phyloP scores from a whole-genome alignment of 2,113 vertebrate genomes.

The Copsychus sechellarum region DNA sequence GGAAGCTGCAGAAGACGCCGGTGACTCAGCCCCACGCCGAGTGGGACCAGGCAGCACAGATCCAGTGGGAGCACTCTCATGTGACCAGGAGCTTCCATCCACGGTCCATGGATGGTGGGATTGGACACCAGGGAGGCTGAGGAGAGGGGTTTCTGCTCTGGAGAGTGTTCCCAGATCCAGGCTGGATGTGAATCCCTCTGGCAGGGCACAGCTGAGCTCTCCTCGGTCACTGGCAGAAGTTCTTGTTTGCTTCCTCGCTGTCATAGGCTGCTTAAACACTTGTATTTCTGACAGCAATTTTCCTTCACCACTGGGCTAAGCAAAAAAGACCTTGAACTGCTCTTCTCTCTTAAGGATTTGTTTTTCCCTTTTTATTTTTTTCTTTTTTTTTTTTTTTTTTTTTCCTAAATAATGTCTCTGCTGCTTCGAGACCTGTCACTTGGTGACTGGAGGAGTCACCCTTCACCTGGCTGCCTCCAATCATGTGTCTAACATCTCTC shows the following conservation, averaged over 20 bases:
- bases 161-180: constrained; percentile 28
- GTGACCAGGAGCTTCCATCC: neutral
- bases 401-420: neutral
- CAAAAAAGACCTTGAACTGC: neutral
- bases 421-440: neutral
- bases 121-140: neutral
- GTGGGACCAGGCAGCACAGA: neutral
- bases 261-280: constrained; percentile 18
- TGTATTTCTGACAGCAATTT: constrained; percentile 50
- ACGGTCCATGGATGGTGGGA: neutral
- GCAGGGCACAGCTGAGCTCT: constrained; percentile 24
- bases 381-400: neutral
- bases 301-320: constrained; percentile 29
- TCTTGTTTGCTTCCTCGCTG: constrained; percentile 30
- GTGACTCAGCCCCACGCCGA: neutral
- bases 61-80: neutral
- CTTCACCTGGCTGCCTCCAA: neutral
- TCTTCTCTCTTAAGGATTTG: neutral
- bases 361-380: neutral
- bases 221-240: constrained; percentile 30
- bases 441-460: neutral
- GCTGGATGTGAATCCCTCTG: constrained; percentile 32
- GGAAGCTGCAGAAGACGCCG: neutral
- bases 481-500: fast-evolving
- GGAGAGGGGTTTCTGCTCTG: constrained; percentile 43